Evolutionary conservation across 2,888 invertebrate species (phyloP), one percentile per base, ranked within the genome.

Genomic region (Drosophila mayaguana): DNA sequence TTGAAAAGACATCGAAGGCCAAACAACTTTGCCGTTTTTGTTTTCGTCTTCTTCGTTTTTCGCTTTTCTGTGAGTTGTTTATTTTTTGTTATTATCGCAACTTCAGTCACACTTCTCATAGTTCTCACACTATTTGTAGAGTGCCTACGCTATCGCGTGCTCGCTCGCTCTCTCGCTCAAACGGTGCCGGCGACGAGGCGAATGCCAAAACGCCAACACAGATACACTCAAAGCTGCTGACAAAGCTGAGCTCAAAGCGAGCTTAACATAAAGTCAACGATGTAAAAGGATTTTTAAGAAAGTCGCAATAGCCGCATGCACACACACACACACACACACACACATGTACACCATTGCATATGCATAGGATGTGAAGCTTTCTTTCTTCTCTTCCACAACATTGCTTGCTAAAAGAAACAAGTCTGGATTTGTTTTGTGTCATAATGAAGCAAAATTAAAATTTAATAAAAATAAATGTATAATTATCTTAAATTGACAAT

Each of bases 1-100:
- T 87, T 85, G 81, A 85, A 86, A 86, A 86, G 83, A 88, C 88
- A 85, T 88, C 76, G 90, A 87, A 87, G 90, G 86, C 86, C 90
- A 89, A 87, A 87, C 86, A 86, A 86, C 86, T 82, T 84, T 82
- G 88, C 75, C 71, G 81, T 84, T 82, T 81, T 68, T 72, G 63
- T 73, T 71, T 72, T 67, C 61, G 67, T 60, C 61, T 70, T 57
- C 63, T 60, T 78, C 54, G 54, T 54, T 74, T 83, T 73, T 57
- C 70, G 69, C 22, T 72, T 64, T 74, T 68, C 56, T 78, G 78
- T 68, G 81, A 83, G 78, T 77, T 72, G 62, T 57, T 56, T 71
- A 80, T 80, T 75, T 80, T 74, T 87, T 87, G 73, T 78, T 85
- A 85, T 83, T 75, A 89, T 87, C 84, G 71, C 74, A 81, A 89